Percentiles rank a stretch among this genome's conserved stretches.
These are phyloP conservation scores for Catharus minimus DNA, from an alignment of 2,113 vertebrate genomes.

Conservation along the genomic window DNA sequence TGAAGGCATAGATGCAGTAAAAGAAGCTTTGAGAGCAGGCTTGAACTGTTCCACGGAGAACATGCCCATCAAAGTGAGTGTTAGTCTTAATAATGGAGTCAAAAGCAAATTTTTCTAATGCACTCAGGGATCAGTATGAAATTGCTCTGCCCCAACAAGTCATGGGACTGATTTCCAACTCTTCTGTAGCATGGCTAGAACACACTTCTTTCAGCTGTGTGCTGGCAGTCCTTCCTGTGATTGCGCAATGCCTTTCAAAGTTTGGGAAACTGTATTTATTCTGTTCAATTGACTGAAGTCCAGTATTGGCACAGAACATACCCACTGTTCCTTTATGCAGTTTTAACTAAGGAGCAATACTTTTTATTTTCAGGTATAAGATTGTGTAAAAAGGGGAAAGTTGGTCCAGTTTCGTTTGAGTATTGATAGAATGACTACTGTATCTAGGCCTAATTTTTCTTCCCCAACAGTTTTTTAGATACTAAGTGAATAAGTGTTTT, in stretches of 20 bases:
- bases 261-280: not conserved
- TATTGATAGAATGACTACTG: not conserved
- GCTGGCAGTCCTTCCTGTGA: not conserved
- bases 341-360: not conserved
- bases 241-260: not conserved
- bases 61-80: constrained; percentile 95
- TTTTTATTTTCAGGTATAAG: not conserved
- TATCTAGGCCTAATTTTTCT: not conserved
- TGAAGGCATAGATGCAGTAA: constrained; percentile 97
- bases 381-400: not conserved
- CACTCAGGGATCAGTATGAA: not conserved
- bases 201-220: accelerated
- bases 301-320: not conserved
- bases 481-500: not conserved
- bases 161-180: not conserved
- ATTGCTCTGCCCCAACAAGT: not conserved
- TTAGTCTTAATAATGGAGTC: not conserved
- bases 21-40: constrained; percentile 93
- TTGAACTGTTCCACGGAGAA: constrained; percentile 93
- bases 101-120: not conserved
- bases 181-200: not conserved
- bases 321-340: not conserved
- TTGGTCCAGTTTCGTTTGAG: not conserved
- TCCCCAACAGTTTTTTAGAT: not conserved
- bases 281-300: not conserved